Base-by-base conservation (phyloP, 1,140 invertebrate species). In the Drosophila sp. region DNA sequence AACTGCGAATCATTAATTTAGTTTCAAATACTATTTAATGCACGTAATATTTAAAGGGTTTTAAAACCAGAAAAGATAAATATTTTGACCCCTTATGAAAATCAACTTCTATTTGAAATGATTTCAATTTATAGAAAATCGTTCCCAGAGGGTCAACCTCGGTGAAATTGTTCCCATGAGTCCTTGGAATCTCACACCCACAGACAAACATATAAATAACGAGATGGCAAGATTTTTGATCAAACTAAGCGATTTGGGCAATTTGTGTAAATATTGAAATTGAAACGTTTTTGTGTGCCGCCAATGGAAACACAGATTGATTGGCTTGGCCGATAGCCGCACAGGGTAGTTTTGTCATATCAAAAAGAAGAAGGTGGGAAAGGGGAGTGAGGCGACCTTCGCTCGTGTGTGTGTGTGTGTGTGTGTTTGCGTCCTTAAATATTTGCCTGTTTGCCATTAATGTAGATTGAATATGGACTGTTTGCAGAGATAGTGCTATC, bases 251-350 rank as follows among this genome's bases (percentile, higher is more conserved):
- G 72, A 83, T 83, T 72, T 68, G 61, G 65, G 79, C 83, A 77
- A 87, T 87, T 87, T 87, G 84, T 79, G 84, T 89, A 89, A 89
- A 89, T 89, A 89, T 89, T 89, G 80, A 89, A 89, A 89, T 89
- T 89, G 80, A 89, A 89, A 72, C 84, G 77, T 87, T 87, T 80
- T 44, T 50, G 7, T 50, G 65, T 4, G 64, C 35, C 38, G 54
- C 6, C 61, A 65, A 50, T 60, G 23, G 38, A 76, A 60, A 62
- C 57, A 87, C 83, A 89, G 81, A 89, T 50, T 50, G 84, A 89
- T 89, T 89, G 84, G 23, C 89, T 74, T 70, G 80, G 74, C 84
- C 72, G 84, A 89, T 89, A 78, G 84, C 66, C 82, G 83, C 70
- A 29, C 5, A 76, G 78, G 78, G 64, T 76, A 78, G 69, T 68